A percentile compares a stretch with the other conserved stretches of the same genome.
phyloP scores from a whole-genome alignment of 1,140 invertebrate species.

The Trachymyrmex cornetzi region DNA sequence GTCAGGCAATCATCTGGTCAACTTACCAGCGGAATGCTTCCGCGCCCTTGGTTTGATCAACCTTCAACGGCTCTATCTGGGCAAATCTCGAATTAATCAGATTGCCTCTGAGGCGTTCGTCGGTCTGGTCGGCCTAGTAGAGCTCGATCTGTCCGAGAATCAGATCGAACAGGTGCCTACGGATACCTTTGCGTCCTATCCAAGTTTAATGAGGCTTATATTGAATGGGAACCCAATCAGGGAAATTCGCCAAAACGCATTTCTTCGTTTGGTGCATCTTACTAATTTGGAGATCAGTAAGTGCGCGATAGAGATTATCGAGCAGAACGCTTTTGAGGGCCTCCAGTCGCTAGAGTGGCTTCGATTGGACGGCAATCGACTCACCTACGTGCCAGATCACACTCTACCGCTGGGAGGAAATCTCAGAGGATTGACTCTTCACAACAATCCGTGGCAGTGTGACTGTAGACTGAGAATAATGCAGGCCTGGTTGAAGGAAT shows the following conservation, averaged over 20 bases:
- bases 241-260: conserved; percentile 91
- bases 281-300: conserved; percentile 93
- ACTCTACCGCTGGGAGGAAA: conserved; percentile 89
- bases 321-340: conserved; percentile 93
- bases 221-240: conserved; percentile 94
- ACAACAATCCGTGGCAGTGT: conserved; percentile 96
- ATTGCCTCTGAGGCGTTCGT: conserved; percentile 93
- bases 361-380: conserved; percentile 93
- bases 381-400: conserved; percentile 88
- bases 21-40: conserved; percentile 92
- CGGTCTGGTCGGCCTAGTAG: conserved; percentile 95
- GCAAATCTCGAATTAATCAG: conserved; percentile 91
- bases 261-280: conserved; percentile 91
- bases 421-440: conserved; percentile 92
- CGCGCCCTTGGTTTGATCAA: conserved; percentile 93
- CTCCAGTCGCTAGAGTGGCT: conserved; percentile 94
- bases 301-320: conserved; percentile 92
- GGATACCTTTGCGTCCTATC: conserved; percentile 91
- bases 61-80: conserved; percentile 94
- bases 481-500: conserved; percentile 92
- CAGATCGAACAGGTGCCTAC: conserved; percentile 92
- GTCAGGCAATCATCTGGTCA: conserved; percentile 92
- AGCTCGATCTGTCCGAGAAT: conserved; percentile 95
- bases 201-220: conserved; percentile 93
- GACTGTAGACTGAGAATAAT: conserved; percentile 93